Conservation (phyloP, 1,140 invertebrate species). For the Nasonia longicornis region DNA sequence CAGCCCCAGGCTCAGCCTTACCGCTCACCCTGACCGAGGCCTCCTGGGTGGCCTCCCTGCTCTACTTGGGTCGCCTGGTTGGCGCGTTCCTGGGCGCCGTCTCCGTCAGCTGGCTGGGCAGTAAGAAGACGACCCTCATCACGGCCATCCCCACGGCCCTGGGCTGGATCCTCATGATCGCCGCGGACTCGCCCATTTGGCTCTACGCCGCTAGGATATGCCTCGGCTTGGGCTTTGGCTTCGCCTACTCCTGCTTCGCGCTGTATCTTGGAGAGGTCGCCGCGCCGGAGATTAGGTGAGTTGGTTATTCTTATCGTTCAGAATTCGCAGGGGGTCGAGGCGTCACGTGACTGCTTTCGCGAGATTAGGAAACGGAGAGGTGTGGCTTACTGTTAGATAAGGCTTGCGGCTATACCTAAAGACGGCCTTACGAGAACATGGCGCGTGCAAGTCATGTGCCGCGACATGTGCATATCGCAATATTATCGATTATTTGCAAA, state of each 20-base stretch:
- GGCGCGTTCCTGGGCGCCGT: conserved; percentile 61
- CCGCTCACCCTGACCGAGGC: conserved; percentile 71
- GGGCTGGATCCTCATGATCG: conserved; percentile 70
- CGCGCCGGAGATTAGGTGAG: conserved; percentile 60
- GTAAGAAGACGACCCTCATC: conserved; percentile 75
- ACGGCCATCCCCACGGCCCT: conserved; percentile 73
- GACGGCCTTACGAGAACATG: too few relatives aligned
- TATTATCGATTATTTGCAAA: too few relatives aligned
- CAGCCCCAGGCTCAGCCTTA: conserved; percentile 65
- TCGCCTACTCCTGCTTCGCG: conserved; percentile 75
- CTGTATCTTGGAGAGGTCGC: conserved; percentile 78
- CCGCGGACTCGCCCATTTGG: conserved; percentile 66
- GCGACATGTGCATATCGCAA: too few relatives aligned
- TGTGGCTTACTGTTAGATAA: too few relatives aligned
- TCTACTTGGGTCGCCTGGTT: conserved; percentile 66
- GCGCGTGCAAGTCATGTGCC: too few relatives aligned
- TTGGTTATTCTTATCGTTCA: too few relatives aligned
- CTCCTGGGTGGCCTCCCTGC: conserved; percentile 75
- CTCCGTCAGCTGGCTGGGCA: conserved; percentile 70
- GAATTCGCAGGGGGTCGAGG: too few relatives aligned
- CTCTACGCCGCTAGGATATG: conserved; percentile 71
- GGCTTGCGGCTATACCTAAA: too few relatives aligned
- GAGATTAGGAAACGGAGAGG: too few relatives aligned
- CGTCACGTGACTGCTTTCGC: too few relatives aligned
- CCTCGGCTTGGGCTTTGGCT: conserved; percentile 76